phyloP scores from a whole-genome alignment of 1,140 invertebrate genomes.

The Centruroides sculpturatus region DNA sequence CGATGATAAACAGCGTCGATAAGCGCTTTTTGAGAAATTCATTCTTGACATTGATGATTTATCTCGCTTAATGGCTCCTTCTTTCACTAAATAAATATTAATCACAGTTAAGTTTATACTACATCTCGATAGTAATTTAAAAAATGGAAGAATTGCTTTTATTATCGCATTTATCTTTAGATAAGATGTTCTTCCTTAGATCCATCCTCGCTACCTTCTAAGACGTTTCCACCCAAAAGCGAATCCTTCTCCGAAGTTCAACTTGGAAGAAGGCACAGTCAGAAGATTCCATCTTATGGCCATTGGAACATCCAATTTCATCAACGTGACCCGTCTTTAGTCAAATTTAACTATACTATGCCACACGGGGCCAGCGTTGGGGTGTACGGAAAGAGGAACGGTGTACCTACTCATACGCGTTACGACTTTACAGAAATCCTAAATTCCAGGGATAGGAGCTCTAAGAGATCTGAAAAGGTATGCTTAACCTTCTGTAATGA shows the following conservation, averaged over 20 bases:
- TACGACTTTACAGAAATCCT: conserved; percentile 76
- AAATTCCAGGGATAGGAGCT: conserved; percentile 5
- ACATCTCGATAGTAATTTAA: neutral
- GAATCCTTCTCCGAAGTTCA: conserved; percentile 41
- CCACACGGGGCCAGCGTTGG: conserved; percentile 83
- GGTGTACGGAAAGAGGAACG: conserved; percentile 75
- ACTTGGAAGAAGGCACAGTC: conserved; percentile 57
- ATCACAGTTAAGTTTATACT: neutral
- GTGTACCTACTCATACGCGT: conserved; percentile 78
- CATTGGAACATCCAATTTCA: conserved; percentile 83
- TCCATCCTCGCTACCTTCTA: neutral
- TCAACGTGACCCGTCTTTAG: conserved; percentile 73
- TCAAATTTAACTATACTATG: conserved; percentile 74
- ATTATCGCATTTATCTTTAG: neutral
- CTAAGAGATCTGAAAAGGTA: conserved; percentile 12
- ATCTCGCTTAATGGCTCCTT: neutral
- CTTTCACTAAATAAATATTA: neutral
- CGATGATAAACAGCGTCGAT: neutral
- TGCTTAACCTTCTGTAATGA: neutral
- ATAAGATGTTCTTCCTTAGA: neutral
- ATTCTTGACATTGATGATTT: neutral
- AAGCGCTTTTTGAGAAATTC: neutral
- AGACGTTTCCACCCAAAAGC: conserved; percentile 8
- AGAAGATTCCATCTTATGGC: conserved; percentile 65
- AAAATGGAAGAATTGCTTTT: neutral